Percentiles rank a stretch among this genome's conserved stretches.
Evolutionary conservation across 2,888 invertebrate genomes (phyloP).

Genomic region (Ochropleura plecta): DNA sequence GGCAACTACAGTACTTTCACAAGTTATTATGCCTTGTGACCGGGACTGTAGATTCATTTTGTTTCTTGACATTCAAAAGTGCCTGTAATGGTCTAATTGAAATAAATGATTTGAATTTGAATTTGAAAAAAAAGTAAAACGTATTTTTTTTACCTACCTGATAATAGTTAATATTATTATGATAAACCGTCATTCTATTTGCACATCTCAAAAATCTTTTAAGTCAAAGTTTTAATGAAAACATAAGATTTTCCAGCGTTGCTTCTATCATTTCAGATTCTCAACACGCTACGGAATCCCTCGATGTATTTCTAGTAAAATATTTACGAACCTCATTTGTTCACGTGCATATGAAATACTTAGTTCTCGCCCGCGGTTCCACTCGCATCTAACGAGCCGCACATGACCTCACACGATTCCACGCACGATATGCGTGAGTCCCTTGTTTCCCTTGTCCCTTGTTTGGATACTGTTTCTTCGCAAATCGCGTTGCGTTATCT

Average conservation of each 20-base stretch:
- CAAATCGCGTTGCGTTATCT: neutral
- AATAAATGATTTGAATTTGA: too few species aligned
- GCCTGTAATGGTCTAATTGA: too few species aligned
- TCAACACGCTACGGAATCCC: neutral
- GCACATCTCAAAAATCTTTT: too few species aligned
- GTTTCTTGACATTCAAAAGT: too few species aligned
- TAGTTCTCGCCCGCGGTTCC: neutral
- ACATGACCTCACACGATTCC: neutral
- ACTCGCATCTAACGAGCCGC: neutral
- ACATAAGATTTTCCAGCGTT: neutral
- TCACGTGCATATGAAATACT: conserved; percentile 17
- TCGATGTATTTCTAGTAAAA: conserved; percentile 21
- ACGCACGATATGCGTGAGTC: neutral
- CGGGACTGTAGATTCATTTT: too few species aligned
- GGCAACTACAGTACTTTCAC: too few species aligned
- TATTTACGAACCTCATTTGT: conserved; percentile 14
- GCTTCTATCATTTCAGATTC: neutral
- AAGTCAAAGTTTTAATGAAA: neutral
- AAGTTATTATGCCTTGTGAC: too few species aligned
- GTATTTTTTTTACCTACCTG: too few species aligned
- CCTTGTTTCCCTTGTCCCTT: neutral
- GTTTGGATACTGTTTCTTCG: neutral
- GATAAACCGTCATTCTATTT: too few species aligned
- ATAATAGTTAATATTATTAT: too few species aligned
- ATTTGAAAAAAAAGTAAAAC: too few species aligned